Evolutionary conservation across 37 sponge, comb jelly and placozoan genomes (phyloP).

Genomic region (Dysidea cf. avara): DNA sequence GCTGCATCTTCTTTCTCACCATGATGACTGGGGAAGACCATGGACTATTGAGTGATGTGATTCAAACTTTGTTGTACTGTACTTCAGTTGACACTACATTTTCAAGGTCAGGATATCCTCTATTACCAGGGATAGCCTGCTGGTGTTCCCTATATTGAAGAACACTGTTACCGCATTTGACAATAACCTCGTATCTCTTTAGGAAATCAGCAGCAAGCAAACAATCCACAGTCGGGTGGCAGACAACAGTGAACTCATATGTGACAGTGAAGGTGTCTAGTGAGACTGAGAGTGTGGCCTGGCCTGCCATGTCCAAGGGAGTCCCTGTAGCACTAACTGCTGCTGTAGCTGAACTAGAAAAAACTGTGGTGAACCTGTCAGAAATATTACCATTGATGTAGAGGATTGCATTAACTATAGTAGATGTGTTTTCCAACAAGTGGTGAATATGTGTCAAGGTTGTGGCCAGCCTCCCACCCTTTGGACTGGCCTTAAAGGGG

Average conservation of each 20-base stretch:
- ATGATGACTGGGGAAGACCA: slow-evolving; percentile 35
- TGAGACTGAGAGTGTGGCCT: background rate
- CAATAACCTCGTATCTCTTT: slow-evolving; percentile 6
- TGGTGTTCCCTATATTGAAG: background rate
- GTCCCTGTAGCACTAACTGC: slow-evolving; percentile 19
- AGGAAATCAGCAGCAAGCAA: slow-evolving; percentile 25
- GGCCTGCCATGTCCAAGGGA: slow-evolving; percentile 15
- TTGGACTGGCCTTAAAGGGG: too few species aligned
- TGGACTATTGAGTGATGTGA: slow-evolving; percentile 11
- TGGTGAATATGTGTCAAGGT: too few species aligned
- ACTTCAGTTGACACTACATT: too few species aligned
- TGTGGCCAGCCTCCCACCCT: too few species aligned
- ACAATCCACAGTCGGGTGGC: slow-evolving; percentile 19
- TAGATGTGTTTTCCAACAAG: too few species aligned
- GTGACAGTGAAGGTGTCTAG: background rate
- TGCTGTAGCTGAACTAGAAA: too few species aligned
- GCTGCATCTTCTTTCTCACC: slow-evolving; percentile 9
- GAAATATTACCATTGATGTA: too few species aligned
- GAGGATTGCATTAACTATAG: too few species aligned
- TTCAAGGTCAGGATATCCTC: background rate
- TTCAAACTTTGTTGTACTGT: too few species aligned
- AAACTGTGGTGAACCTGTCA: too few species aligned
- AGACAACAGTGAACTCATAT: slow-evolving; percentile 12
- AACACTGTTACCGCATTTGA: slow-evolving; percentile 7
- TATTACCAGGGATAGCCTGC: too few species aligned